Base-by-base conservation (phyloP, 2,797 vertebrate genomes). In the Mus caroli region DNA sequence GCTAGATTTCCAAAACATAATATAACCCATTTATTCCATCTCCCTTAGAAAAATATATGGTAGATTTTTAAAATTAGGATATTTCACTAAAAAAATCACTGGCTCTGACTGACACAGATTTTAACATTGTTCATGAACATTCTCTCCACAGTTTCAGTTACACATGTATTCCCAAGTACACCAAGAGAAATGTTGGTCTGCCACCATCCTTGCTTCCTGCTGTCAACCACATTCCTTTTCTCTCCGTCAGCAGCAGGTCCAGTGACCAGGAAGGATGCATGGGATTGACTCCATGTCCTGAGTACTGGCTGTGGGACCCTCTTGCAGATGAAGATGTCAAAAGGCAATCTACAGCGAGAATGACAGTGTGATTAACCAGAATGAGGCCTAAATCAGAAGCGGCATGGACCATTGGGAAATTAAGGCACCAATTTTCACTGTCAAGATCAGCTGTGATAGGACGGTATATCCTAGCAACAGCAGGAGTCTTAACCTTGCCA, bases 341-440 rank as follows among this genome's bases (percentile, higher is more conserved):
- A 98, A 98, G 98, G 98, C 98, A 98, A 98, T 98, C 98, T 98
- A 96, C 94, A 97, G 97, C 88, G 96, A 98, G 98, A 98, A 98
- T 98, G 98, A 98, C 99, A 99, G 98, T 97, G 96, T 98, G 98
- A 99, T 99, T 99, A 99, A 98, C 98, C 98, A 98, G 98, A 98
- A 98, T 98, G 98, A 98, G 98, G 97, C 98, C 98, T 96, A 98
- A 98, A 98, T 98, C 98, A 98, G 97, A 97, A 98, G 97, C 85
- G 98, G 97, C 97, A 95, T 17, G 95, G 98, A 97, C 98, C 98
- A 96, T 97, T 98, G 98, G 99, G 98, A 99, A 99, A 99, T 99
- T 98, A 99, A 98, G 98, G 98, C 97, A 97, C 98, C 98, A 98
- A 98, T 99, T 99, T 99, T 98, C 98, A 98, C 98, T 28, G 3